Conservation (phyloP, 2,888 invertebrate species). For the Drosophila sordidapex region DNA sequence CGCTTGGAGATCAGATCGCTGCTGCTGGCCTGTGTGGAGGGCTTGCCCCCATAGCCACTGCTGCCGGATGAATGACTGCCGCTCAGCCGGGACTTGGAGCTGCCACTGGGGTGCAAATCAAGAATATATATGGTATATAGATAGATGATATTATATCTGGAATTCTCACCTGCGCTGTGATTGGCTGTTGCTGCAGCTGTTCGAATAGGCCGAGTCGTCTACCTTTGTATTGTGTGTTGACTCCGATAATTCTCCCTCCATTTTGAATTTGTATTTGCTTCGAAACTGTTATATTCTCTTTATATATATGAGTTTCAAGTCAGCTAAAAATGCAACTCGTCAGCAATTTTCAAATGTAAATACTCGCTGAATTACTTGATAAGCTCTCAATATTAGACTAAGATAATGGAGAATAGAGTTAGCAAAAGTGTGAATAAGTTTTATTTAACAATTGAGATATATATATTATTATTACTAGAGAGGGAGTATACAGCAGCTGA, state of each 20-base stretch:
- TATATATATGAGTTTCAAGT: neutral
- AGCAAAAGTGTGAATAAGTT: neutral
- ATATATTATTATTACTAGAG: no score
- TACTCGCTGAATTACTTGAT: neutral
- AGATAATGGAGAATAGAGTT: neutral
- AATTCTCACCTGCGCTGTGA: conserved; percentile 90
- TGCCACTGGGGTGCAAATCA: conserved; percentile 86
- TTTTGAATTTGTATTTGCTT: conserved; percentile 41
- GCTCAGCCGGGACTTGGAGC: conserved; percentile 91
- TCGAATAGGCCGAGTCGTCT: conserved; percentile 93
- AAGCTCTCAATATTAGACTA: neutral
- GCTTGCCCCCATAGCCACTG: conserved; percentile 92
- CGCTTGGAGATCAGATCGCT: conserved; percentile 81
- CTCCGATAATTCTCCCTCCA: conserved; percentile 83
- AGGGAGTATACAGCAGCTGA: neutral
- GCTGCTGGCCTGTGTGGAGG: conserved; percentile 86
- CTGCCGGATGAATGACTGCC: conserved; percentile 92
- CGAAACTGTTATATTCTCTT: neutral
- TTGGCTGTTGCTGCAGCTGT: conserved; percentile 93
- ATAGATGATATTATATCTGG: neutral
- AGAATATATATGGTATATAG: neutral
- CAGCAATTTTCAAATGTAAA: neutral
- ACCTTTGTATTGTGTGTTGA: conserved; percentile 85
- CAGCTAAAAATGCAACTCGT: neutral
- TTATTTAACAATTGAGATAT: neutral